phyloP scores from a whole-genome alignment of 2,113 vertebrate genomes.

The Grammomys dolichurus region DNA sequence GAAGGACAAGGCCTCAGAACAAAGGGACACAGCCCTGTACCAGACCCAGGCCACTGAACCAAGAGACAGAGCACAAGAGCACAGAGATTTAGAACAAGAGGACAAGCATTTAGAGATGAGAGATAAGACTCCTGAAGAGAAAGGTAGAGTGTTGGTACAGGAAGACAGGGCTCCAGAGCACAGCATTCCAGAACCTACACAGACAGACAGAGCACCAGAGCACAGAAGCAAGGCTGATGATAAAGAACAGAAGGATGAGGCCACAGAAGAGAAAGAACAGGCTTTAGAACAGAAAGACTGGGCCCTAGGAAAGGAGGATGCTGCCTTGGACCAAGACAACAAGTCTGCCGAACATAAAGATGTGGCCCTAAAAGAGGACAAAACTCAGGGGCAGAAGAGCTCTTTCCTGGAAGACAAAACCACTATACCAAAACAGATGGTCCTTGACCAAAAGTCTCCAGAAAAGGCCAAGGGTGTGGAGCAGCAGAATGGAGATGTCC shows the following conservation, averaged over 20 bases:
- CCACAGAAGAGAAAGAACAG: constrained; percentile 41
- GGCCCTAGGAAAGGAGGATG: constrained; percentile 49
- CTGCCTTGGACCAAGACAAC: constrained; percentile 46
- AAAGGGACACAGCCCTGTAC: not conserved
- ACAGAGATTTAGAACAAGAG: constrained; percentile 22
- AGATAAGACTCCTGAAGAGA: constrained; percentile 15
- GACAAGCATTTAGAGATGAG: not conserved
- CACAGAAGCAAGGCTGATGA: not conserved
- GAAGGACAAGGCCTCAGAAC: not conserved
- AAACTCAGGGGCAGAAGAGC: not conserved
- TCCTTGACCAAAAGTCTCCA: constrained; percentile 77
- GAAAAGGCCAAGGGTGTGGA: constrained; percentile 71
- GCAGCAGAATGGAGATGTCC: constrained; percentile 46
- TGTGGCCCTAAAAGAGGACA: constrained; percentile 34
- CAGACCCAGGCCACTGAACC: constrained; percentile 44
- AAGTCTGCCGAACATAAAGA: constrained; percentile 40
- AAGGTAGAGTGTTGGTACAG: not conserved
- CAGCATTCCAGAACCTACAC: constrained; percentile 70
- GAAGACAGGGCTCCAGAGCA: not conserved
- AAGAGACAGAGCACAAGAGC: constrained; percentile 54
- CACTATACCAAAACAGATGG: constrained; percentile 29
- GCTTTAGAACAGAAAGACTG: constrained; percentile 60
- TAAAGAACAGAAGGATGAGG: constrained; percentile 32
- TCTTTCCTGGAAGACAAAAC: constrained; percentile 63
- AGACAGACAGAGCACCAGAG: not conserved